These are phyloP conservation scores for Paradoxurus hermaphroditus DNA, from an alignment of 2,113 vertebrate genomes.

Conservation along the genomic window DNA sequence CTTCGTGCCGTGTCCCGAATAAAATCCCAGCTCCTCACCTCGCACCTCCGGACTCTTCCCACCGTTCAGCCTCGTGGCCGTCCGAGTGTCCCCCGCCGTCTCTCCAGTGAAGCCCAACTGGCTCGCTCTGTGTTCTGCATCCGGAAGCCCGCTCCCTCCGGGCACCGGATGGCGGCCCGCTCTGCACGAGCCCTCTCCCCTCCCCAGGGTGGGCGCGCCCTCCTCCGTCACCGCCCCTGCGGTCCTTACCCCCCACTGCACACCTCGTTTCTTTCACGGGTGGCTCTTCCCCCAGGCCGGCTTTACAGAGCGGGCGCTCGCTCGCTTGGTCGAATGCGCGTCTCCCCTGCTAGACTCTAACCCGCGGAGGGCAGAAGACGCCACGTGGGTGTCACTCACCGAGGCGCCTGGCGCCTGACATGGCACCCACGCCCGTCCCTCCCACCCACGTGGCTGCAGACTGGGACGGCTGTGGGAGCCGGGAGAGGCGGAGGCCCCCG, in stretches of 20 bases:
- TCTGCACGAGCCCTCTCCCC: accelerated
- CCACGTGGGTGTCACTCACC: accelerated
- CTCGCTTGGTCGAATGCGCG: accelerated
- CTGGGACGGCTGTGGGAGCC: background rate
- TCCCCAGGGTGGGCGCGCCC: background rate
- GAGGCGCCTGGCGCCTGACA: accelerated
- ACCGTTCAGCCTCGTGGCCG: background rate
- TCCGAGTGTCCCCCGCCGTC: too few species aligned
- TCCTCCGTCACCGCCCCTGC: background rate
- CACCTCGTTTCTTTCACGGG: background rate
- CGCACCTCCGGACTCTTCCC: background rate
- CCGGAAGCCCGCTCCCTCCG: background rate
- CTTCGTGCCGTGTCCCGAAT: background rate
- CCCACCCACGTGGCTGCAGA: accelerated
- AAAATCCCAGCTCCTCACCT: background rate
- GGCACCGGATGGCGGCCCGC: background rate
- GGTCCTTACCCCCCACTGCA: accelerated
- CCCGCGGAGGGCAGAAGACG: background rate
- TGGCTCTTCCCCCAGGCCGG: background rate
- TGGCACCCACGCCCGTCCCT: background rate
- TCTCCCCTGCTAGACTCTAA: background rate
- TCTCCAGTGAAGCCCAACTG: background rate
- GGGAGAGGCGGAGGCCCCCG: background rate
- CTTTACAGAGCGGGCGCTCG: background rate
- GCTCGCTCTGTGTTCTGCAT: background rate